Evolutionary conservation across 1,140 invertebrate species (phyloP), one percentile per base, ranked within the genome.

Genomic region (Pachypeltis micranthus): DNA sequence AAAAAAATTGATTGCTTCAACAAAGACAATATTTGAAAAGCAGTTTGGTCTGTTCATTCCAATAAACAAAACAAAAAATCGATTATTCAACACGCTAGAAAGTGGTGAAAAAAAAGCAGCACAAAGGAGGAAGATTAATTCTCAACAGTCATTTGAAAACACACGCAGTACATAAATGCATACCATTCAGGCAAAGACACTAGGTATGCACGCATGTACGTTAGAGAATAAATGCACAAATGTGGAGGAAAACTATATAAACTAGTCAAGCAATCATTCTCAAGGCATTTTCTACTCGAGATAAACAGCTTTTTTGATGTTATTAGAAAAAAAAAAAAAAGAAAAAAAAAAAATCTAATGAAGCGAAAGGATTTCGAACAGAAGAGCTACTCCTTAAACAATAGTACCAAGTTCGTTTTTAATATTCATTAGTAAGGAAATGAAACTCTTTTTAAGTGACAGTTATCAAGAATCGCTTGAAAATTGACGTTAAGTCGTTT

Each of bases 221-320:
- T 21, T n/a, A 58, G 27, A 58, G 29, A 57, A 63, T 55, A 51
- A 55, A 63, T 63, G 55, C 55, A 56, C 55, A 63, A 27, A 51
- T 62, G 24, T 12, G 28, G 27, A 39, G 31, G 51, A 62, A 54
- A 63, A 63, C 29, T 58, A 31, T 63, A 55, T 58, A 51, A 63
- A 57, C 54, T 58, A 63, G 28, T 51, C 62, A 63, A 63, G 62
- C 62, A 62, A 59, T 63, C 62, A 63, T 63, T 63, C 62, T 63
- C 62, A 63, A 63, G 62, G 62, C 62, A 63, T 57, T 29, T 26
- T 58, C 62, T 63, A 62, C 60, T 51, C 24, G 27, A n/a, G n/a
- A 24, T 62, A 39, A 51, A 51, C 23, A 51, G 47, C 47, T 51
- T 51, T 39, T 10, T 51, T 51, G 47, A 51, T 51, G 47, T 51